These are phyloP conservation scores for Pedionomus torquatus DNA, from an alignment of 2,113 vertebrate genomes.

Conservation along the genomic window DNA sequence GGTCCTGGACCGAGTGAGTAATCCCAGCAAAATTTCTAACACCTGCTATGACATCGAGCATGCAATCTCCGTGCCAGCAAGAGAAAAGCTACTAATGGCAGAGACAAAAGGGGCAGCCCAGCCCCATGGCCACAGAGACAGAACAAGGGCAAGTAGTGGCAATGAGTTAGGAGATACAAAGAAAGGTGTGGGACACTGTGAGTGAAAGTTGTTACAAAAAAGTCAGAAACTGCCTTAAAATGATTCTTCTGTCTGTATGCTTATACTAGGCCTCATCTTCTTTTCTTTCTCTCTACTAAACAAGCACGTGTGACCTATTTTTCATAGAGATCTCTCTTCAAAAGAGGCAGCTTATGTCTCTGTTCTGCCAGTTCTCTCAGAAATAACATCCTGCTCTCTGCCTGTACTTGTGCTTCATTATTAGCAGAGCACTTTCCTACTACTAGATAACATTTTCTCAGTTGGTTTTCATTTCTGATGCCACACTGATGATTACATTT, in stretches of 20 bases:
- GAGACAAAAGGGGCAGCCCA: background rate
- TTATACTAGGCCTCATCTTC: background rate
- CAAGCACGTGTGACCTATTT: background rate
- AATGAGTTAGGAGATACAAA: background rate
- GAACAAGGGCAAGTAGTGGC: background rate
- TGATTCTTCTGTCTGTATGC: background rate
- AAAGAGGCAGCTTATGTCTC: background rate
- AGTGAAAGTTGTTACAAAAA: background rate
- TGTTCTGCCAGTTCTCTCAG: background rate
- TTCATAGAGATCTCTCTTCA: background rate
- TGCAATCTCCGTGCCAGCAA: background rate
- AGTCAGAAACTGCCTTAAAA: background rate
- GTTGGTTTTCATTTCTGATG: slow-evolving; percentile 15
- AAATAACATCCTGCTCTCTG: background rate
- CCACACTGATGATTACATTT: background rate
- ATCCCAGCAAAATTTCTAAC: background rate
- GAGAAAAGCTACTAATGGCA: background rate
- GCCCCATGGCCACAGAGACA: background rate
- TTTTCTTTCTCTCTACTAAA: background rate
- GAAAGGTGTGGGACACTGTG: background rate
- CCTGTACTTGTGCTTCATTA: background rate
- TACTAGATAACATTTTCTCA: background rate
- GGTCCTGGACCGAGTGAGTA: background rate
- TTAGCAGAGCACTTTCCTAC: background rate
- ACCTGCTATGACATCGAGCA: fast-evolving